Base-by-base conservation (phyloP, 2,888 invertebrate genomes). In the Leucania comma region DNA sequence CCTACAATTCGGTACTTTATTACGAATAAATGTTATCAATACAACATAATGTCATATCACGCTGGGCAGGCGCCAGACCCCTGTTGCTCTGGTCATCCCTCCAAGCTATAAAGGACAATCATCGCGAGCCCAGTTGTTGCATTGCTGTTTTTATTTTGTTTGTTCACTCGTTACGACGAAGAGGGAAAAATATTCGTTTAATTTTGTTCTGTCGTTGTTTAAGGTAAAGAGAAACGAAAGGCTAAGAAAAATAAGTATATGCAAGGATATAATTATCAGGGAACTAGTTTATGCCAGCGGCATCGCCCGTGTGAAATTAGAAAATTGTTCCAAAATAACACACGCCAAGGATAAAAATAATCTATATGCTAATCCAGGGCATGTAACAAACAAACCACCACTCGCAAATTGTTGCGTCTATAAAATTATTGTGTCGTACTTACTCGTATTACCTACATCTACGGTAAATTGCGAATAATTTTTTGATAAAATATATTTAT, bases 61-160 rank as follows among this genome's bases (percentile, higher is more conserved):
- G 90, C 82, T 90, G 84, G 48, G 66, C 67, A 80, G 94, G 93
- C 94, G 94, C 94, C 94, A 83, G 82, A 87, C 86, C 93, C 92
- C 92, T 81, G 87, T 83, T 82, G 90, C 87, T 87, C 84, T 86
- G 84, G 82, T 79, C 86, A 84, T 82, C 86, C 86, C 88, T 87
- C 80, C 87, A 86, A 71, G 88, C 86, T 71, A 86, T 86, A 87
- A 90, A 92, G 71, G 74, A 74, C 77, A 84, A 87, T 84, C 83
- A 89, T 87, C 84, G 81, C 85, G 86, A 86, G 85, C 81, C 82
- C 79, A 75, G 78, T 79, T 81, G 83, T 85, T 81, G 79, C 85
- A 89, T 87, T 86, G 88, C 87, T 87, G 88, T 88, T 90, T 76
- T 90, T 90, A 91, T 90, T 90, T 87, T 87, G 85, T 85, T 87